Conservation (phyloP, 2,888 invertebrate species). For the Abscondita cerata region DNA sequence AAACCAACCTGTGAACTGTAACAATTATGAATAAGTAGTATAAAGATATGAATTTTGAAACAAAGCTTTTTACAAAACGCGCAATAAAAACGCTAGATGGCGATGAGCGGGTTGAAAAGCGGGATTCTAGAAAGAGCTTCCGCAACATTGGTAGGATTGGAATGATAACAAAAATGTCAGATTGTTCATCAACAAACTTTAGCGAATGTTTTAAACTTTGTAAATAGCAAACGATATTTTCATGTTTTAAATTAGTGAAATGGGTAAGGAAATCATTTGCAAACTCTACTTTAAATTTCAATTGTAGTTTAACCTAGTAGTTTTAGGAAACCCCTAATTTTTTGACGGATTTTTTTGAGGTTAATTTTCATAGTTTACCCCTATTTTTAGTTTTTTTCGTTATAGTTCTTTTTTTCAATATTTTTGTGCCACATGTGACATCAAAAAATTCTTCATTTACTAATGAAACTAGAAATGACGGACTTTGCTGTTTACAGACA, state of each 20-base stretch:
- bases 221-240: conserved; percentile 18
- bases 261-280: conserved; percentile 27
- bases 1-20: no score
- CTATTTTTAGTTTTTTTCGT: conserved; percentile 22
- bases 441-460: background rate
- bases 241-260: conserved; percentile 20
- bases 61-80: no score
- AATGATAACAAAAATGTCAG: conserved; percentile 33
- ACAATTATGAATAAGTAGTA: no score
- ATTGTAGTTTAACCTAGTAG: conserved; percentile 27
- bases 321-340: conserved; percentile 24
- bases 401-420: conserved; percentile 18
- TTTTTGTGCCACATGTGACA: conserved; percentile 20
- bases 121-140: background rate
- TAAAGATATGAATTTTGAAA: no score
- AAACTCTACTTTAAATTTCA: background rate
- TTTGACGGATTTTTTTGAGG: conserved; percentile 38
- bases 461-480: conserved; percentile 18
- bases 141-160: background rate
- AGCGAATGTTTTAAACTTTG: conserved; percentile 12
- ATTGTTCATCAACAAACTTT: conserved; percentile 23
- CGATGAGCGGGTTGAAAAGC: no score
- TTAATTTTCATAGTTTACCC: conserved; percentile 38
- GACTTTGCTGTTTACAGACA: conserved; percentile 41
- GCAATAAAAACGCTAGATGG: no score